Evolutionary conservation across 2,888 invertebrate genomes (phyloP), one percentile per base, ranked within the genome.

Genomic region (Melieria omissa): DNA sequence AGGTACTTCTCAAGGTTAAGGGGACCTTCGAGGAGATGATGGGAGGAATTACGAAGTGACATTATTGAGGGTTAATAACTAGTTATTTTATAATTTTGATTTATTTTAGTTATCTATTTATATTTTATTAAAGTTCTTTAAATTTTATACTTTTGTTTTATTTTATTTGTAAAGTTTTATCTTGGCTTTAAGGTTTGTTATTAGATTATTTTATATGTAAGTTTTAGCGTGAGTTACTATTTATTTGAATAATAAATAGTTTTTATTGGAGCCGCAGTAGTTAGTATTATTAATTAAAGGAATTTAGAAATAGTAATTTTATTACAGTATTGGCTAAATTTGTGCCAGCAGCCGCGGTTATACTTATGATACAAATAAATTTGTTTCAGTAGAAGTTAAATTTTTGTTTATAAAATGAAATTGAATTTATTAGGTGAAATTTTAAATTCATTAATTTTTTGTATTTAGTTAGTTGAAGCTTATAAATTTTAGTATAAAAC

Each of bases 331-430:
- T 89, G 88, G 89, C 79, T 89, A 91, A 87, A 83, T 92, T 84
- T 91, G 91, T 54, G 85, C 86, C 80, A 91, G 91, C 91, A 90
- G 89, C 89, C 89, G 91, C 91, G 91, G 91, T 91, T 91, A 91
- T 80, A 91, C 91, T 89, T 89, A 88, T 88, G 81, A 89, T 89
- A 85, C 78, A 88, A 88, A 86, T 89, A 85, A 90, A 89, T 88
- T 88, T 86, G 5, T 88, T 83, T 89, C 87, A 85, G 85, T 86
- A 73, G 78, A 79, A 78, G 77, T 77, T 77, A 89, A 89, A 84
- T 89, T 91, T 90, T 91, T 91, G n/a, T 81, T 90, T 90, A 89
- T 88, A 88, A 88, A 82, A 89, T 89, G 85, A 77, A 88, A 88
- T 85, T 89, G 85, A 89, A 89, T 89, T 88, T 87, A 88, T 84